phyloP scores from a whole-genome alignment of 1,140 invertebrate genomes.

The Xylocopa sonorina region DNA sequence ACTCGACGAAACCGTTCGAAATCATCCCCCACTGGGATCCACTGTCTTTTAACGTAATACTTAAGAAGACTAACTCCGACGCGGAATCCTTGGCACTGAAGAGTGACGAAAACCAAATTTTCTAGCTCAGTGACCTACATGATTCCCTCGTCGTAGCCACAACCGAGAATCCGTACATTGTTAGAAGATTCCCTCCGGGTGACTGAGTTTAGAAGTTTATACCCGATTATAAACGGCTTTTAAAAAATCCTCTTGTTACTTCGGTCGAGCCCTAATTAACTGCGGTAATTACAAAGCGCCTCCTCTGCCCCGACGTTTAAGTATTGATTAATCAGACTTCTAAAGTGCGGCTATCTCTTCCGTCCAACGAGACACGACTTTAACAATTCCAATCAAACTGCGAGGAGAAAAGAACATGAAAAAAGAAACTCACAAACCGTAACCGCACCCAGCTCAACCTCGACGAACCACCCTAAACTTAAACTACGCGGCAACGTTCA shows the following conservation, averaged over 20 bases:
- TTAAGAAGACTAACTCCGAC: background rate
- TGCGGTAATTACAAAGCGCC: background rate
- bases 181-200: constrained; percentile 21
- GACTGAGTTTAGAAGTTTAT: constrained; percentile 1
- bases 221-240: background rate
- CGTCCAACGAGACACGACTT: no score
- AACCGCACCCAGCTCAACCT: no score
- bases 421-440: no score
- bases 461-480: no score
- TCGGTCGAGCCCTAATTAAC: background rate
- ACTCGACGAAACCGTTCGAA: background rate
- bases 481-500: no score
- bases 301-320: background rate
- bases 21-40: background rate
- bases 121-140: constrained; percentile 26
- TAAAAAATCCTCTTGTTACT: background rate
- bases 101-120: constrained; percentile 35
- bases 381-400: no score
- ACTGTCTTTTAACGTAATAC: constrained; percentile 5
- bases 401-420: no score
- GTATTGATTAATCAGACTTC: background rate
- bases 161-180: background rate
- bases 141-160: constrained; percentile 2
- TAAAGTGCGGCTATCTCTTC: no score
- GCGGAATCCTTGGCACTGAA: background rate